Base-by-base conservation (phyloP, 2,797 vertebrate species). In the Cryptoprocta ferox region DNA sequence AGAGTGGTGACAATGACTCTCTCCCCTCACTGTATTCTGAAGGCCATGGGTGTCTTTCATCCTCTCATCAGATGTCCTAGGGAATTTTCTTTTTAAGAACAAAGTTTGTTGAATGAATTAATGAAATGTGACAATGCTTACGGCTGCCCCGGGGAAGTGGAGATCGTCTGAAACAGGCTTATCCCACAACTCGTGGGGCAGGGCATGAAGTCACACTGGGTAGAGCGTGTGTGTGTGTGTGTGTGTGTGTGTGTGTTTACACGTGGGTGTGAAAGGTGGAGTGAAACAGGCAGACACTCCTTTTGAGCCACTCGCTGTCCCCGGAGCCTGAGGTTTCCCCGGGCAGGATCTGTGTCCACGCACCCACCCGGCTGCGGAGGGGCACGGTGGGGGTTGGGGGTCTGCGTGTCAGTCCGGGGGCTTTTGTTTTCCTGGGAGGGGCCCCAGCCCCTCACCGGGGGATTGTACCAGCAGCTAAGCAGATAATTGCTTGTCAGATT, bases 401-500 rank as follows among this genome's bases (percentile, higher is more conserved):
- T 13, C 75, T 3, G 53, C 84, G 45, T 71, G 39, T 87, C 59
- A 26, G 89, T n/a, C 14, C 14, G 71, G 96, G 92, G 93, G 61
- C 73, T 95, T 83, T 76, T 94, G 92, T 94, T 95, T 97, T 93
- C 80, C 91, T 68, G 88, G 93, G 96, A 96, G 98, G 93, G 97
- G 42, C 50, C n/a, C 86, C 71, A 18, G 70, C 78, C 78, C 84
- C 84, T 97, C 92, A 15, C 48, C 4, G 21, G 83, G 93, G 92
- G 96, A 95, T 97, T 97, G 97, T 98, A 97, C 98, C 97, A 98
- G 98, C 97, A 98, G 98, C 96, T 98, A 97, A 98, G 98, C 98
- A 99, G 98, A 98, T 99, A 99, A 99, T 99, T 99, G 98, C 99
- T 98, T 99, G 99, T 99, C 99, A 99, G 98, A 97, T 97, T 99